Base-by-base conservation (phyloP, 2,797 vertebrate genomes). In the Sebastolobus altivelis region DNA sequence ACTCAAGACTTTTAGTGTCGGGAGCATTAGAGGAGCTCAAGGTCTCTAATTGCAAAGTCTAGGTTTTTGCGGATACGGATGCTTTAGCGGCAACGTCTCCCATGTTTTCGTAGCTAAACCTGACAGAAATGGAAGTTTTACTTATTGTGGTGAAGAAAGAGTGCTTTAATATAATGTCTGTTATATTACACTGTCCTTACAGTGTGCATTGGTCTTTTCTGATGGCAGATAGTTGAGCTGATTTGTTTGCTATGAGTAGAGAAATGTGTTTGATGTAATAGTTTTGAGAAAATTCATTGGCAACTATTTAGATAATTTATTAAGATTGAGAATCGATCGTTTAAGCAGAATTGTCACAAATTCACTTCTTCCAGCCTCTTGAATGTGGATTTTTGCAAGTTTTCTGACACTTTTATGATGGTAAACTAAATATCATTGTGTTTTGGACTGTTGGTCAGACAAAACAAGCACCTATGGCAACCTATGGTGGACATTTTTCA, bases 1-100 rank as follows among this genome's bases (percentile, higher is more conserved):
- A 85, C 75, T 89, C 46, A 56, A 84, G 82, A 81, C 77, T 75
- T 79, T 80, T 54, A 86, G 72, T 55, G 79, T 77, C 40, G 6
- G 40, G 38, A 77, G 69, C 86, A 75, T 79, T 75, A 75, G 72
- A 84, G 56, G 49, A 84, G 59, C 67, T 87, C 33, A 49, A 27
- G 60, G 75, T 82, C 81, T 83, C 38, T 81, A 73, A 75, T 63
- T 77, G 72, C 79, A 18, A 72, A 71, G 55, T 65, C 60, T 65
- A 33, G 37, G 22, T 68, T 52, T 73, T 52, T 73, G 37, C 4
- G 14, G 59, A 77, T 71, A 40, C 0, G 46, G 46, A 52, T 69
- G 52, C 66, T 82, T 80, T 33, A 65, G 33, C 20, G 60, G 16
- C 27, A 46, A 7, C 18, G 8, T 69, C 20, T 63, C 61, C 40